These are phyloP conservation scores for Cataglyphis altisquamis DNA, from an alignment of 2,888 invertebrate species.

Conservation along the genomic window DNA sequence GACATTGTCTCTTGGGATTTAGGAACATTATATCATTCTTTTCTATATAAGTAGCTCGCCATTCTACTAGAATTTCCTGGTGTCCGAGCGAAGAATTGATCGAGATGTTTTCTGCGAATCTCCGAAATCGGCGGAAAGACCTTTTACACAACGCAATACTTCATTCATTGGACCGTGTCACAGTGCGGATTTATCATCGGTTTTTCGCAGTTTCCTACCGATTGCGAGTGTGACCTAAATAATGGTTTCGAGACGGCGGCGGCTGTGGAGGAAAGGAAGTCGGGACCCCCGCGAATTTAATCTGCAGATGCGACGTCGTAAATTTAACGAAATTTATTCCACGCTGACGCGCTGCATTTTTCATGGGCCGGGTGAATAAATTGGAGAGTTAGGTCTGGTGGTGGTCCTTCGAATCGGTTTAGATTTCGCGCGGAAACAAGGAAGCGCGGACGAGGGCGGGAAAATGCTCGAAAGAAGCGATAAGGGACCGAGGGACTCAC, in stretches of 20 bases:
- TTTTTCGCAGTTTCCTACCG: constrained; percentile 38
- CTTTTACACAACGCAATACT: constrained; percentile 33
- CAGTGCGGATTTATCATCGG: constrained; percentile 46
- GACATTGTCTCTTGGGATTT: neutral
- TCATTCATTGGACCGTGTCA: constrained; percentile 46
- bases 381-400: constrained; percentile 60
- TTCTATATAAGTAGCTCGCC: neutral
- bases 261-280: constrained; percentile 26
- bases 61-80: neutral
- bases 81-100: constrained; percentile 14
- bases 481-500: constrained; percentile 73
- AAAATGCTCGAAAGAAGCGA: constrained; percentile 65
- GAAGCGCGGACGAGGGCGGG: constrained; percentile 59
- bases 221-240: constrained; percentile 52
- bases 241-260: constrained; percentile 34
- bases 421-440: constrained; percentile 69
- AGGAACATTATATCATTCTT: neutral
- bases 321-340: constrained; percentile 74
- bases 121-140: constrained; percentile 13
- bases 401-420: constrained; percentile 63
- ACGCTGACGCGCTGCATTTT: constrained; percentile 71
- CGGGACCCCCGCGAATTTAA: constrained; percentile 46
- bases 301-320: constrained; percentile 62
- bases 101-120: constrained; percentile 19
- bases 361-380: constrained; percentile 69